These are phyloP conservation scores for Aldrovandia affinis DNA, from an alignment of 2,797 vertebrate genomes.

Conservation along the genomic window DNA sequence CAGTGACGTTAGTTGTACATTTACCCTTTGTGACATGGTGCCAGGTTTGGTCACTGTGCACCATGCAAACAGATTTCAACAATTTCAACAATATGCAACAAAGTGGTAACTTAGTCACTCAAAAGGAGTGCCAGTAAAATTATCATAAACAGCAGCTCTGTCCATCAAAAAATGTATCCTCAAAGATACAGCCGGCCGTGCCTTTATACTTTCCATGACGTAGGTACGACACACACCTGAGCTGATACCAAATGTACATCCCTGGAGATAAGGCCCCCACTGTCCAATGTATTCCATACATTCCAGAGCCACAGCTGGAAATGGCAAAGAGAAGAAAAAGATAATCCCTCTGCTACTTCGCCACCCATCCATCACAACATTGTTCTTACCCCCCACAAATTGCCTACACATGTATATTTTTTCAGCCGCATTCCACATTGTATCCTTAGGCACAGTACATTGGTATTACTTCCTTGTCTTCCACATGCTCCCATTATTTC, in stretches of 20 bases:
- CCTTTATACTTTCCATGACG: background rate
- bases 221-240: background rate
- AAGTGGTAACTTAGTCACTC: too few relatives aligned
- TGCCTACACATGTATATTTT: background rate
- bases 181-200: too few relatives aligned
- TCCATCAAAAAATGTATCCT: too few relatives aligned
- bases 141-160: too few relatives aligned
- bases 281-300: background rate
- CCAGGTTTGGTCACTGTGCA: too few relatives aligned
- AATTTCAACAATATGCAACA: too few relatives aligned
- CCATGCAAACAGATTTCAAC: too few relatives aligned
- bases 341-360: background rate
- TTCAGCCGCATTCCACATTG: background rate
- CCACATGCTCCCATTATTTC: background rate
- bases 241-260: background rate
- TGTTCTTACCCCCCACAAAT: background rate
- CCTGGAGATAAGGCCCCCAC: background rate
- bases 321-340: background rate
- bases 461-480: conserved; percentile 8
- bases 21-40: too few relatives aligned
- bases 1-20: too few relatives aligned
- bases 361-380: background rate
- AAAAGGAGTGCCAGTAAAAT: too few relatives aligned
- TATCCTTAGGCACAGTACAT: background rate
- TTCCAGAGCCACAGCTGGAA: background rate